These are phyloP conservation scores for Sminthurinus aureus DNA, from an alignment of 2,888 invertebrate species.

Conservation along the genomic window DNA sequence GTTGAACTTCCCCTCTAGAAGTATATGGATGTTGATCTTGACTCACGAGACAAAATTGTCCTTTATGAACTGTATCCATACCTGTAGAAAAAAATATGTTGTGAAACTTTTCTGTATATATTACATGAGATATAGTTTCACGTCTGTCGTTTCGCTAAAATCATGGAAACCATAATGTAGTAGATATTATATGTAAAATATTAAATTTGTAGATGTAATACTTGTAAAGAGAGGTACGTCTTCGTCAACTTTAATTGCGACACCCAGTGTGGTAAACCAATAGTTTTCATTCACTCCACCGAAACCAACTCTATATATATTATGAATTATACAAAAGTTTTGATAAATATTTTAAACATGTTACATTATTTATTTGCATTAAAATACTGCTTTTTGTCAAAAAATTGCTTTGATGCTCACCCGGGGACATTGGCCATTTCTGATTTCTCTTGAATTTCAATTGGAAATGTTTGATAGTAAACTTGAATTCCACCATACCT, in stretches of 20 bases:
- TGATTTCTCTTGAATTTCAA: constrained; percentile 28
- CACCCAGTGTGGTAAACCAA: constrained; percentile 55
- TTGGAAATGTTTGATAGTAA: constrained; percentile 32
- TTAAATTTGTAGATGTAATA: constrained; percentile 21
- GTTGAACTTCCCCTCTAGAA: constrained; percentile 18
- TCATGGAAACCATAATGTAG: neutral
- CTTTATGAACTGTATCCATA: constrained; percentile 27
- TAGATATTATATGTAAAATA: too few relatives aligned
- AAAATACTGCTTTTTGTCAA: too few relatives aligned
- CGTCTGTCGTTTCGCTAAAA: neutral
- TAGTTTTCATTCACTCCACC: constrained; percentile 57
- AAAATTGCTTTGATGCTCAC: too few relatives aligned
- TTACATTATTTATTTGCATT: too few relatives aligned
- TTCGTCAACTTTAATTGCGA: constrained; percentile 49
- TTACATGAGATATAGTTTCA: neutral
- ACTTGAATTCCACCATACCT: constrained; percentile 39
- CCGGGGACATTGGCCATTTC: constrained; percentile 37
- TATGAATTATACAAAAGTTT: too few relatives aligned
- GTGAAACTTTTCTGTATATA: neutral
- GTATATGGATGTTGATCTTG: constrained; percentile 32
- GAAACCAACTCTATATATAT: constrained; percentile 19
- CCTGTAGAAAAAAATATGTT: constrained; percentile 15
- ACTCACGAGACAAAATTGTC: constrained; percentile 41
- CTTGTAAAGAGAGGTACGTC: constrained; percentile 51
- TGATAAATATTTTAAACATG: too few relatives aligned